Conservation (phyloP, 2,797 vertebrate species). For the Danio choprae region DNA sequence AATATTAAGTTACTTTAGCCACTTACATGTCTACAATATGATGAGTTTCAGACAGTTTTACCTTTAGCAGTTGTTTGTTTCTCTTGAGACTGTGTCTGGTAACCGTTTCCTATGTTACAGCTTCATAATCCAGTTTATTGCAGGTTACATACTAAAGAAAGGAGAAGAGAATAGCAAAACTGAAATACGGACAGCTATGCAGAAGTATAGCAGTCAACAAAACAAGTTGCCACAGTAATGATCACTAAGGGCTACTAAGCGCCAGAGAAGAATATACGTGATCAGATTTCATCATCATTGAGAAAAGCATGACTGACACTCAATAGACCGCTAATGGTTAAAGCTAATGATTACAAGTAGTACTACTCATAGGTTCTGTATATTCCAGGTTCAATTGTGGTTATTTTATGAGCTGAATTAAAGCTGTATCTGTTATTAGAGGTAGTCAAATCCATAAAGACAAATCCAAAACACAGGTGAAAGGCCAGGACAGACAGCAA, state of each 20-base stretch:
- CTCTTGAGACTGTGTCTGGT: background rate
- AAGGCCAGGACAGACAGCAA: too few relatives aligned
- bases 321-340: background rate
- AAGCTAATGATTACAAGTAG: background rate
- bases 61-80: background rate
- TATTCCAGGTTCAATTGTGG: background rate
- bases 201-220: slow-evolving; percentile 16
- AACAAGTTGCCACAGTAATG: slow-evolving; percentile 47
- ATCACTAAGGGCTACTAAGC: slow-evolving; percentile 48
- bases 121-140: background rate
- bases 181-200: background rate
- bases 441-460: too few relatives aligned
- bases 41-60: background rate
- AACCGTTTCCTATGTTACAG: background rate
- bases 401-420: background rate
- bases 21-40: background rate
- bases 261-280: background rate
- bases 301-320: background rate
- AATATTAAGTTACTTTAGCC: background rate
- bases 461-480: too few relatives aligned
- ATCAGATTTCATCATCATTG: slow-evolving; percentile 31
- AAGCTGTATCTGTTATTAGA: too few relatives aligned
- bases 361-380: background rate
- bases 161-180: background rate
- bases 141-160: background rate